phyloP scores from a whole-genome alignment of 2,113 vertebrate species.

The Burhinus bistriatus region DNA sequence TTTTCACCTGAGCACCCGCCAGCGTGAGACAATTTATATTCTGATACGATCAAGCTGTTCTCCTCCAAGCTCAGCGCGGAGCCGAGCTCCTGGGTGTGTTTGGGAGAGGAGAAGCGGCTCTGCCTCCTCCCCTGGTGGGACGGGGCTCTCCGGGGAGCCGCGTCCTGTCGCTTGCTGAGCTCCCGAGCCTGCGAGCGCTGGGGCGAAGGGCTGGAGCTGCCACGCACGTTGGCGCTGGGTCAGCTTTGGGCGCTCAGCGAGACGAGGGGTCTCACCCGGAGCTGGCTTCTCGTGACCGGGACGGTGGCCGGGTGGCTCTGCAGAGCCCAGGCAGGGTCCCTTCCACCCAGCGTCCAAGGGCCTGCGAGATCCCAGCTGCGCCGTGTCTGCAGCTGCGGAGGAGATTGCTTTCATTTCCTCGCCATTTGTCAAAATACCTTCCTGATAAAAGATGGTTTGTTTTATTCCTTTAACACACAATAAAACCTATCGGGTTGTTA shows the following conservation, averaged over 20 bases:
- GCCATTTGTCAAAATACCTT: not conserved
- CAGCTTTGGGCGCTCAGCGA: not conserved
- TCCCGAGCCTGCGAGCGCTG: not conserved
- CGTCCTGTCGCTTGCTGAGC: not conserved
- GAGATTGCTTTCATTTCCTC: not conserved
- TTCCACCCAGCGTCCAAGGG: accelerated
- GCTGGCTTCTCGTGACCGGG: not conserved
- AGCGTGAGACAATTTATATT: accelerated
- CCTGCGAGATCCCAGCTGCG: not conserved
- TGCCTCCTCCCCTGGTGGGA: not conserved
- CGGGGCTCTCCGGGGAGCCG: not conserved
- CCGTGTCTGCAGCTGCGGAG: not conserved
- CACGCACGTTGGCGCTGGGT: accelerated
- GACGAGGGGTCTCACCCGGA: not conserved
- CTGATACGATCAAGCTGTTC: not conserved
- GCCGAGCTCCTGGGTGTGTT: not conserved
- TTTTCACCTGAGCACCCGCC: not conserved
- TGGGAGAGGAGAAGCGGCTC: not conserved
- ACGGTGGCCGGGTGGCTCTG: not conserved
- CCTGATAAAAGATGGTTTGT: not conserved
- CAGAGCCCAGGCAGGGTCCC: not conserved
- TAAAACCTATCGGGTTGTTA: not conserved
- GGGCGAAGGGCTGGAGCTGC: not conserved
- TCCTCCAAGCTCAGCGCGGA: accelerated
- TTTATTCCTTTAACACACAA: not conserved